Percentiles rank a stretch among this genome's conserved stretches.
Conservation (phyloP, 2,113 vertebrate species). For the Rhinoderma darwinii region DNA sequence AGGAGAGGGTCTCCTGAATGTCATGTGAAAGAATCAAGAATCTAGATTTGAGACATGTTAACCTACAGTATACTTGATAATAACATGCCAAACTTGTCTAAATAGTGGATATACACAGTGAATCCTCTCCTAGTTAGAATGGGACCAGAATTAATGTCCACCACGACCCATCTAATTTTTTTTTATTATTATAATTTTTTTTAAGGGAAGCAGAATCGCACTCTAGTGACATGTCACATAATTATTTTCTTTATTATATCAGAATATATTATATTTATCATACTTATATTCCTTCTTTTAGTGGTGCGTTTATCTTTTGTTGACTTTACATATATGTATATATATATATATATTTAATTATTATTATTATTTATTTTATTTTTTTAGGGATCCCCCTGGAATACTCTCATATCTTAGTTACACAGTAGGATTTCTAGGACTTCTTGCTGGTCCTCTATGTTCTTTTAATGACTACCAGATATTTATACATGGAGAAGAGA, state of each 20-base stretch:
- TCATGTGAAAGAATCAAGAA: no score
- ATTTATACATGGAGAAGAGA: constrained; percentile 58
- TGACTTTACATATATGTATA: background rate
- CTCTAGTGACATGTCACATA: no score
- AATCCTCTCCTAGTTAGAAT: background rate
- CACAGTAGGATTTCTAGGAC: constrained; percentile 58
- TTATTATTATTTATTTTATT: background rate
- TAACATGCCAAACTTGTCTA: no score
- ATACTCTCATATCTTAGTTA: constrained; percentile 59
- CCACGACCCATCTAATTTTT: background rate
- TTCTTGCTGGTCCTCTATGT: constrained; percentile 59
- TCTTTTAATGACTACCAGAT: constrained; percentile 59
- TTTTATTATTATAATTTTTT: no score
- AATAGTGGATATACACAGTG: background rate
- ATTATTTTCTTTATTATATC: background rate
- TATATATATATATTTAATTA: no score
- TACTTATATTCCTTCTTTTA: background rate
- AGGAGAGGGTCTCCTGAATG: no score
- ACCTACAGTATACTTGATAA: background rate
- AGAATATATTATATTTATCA: no score
- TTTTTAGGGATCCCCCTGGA: constrained; percentile 38
- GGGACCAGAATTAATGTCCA: no score
- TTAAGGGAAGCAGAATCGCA: background rate
- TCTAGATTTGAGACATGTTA: no score
- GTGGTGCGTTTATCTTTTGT: background rate